Evolutionary conservation across 2,113 vertebrate species (phyloP).

Genomic region (Pterocles gutturalis): DNA sequence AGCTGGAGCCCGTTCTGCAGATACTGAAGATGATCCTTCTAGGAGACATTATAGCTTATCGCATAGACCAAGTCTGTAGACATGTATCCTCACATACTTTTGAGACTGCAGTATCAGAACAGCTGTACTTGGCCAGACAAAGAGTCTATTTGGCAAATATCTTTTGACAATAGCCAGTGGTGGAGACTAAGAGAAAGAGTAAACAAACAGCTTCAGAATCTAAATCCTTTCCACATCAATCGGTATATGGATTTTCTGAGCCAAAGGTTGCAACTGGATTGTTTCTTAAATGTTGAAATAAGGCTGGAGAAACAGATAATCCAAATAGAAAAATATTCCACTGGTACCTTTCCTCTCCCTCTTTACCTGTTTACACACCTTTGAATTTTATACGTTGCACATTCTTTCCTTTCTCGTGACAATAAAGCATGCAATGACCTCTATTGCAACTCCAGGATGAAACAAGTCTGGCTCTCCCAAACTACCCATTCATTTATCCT

Average conservation of each 20-base stretch:
- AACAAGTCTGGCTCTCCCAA: neutral
- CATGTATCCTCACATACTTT: neutral
- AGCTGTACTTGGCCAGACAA: neutral
- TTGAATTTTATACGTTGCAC: neutral
- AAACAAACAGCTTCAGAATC: neutral
- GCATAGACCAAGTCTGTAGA: neutral
- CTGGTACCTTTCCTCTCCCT: neutral
- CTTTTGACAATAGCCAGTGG: neutral
- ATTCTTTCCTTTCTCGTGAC: neutral
- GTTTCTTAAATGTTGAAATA: neutral
- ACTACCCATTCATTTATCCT: neutral
- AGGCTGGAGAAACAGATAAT: neutral
- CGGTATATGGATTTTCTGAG: neutral
- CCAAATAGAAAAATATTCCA: neutral
- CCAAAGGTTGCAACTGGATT: neutral
- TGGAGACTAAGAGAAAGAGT: neutral
- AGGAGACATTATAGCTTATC: neutral
- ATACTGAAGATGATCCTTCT: neutral
- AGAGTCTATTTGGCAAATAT: neutral
- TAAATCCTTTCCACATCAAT: neutral
- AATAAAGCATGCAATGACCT: neutral
- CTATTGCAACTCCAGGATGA: neutral
- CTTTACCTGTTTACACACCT: neutral
- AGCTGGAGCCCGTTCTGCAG: neutral
- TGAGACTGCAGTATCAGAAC: neutral